A percentile compares a stretch with the other conserved stretches of the same genome.
Evolutionary conservation across 1,140 invertebrate species (phyloP).

Genomic region (Oncopeltus fasciatus): DNA sequence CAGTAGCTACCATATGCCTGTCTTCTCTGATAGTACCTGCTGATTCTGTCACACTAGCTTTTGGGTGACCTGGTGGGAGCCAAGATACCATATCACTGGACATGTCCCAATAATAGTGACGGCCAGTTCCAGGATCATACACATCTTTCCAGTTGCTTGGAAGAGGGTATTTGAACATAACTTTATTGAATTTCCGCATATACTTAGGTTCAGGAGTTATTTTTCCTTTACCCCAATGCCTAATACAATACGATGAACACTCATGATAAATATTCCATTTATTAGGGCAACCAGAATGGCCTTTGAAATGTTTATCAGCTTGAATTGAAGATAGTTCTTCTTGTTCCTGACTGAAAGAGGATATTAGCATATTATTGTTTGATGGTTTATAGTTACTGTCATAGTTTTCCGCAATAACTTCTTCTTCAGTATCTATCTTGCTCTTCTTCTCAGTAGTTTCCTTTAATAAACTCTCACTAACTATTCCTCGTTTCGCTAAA

Average conservation of each 20-base stretch:
- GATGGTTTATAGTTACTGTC: slow-evolving; percentile 28
- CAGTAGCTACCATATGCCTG: slow-evolving; percentile 34
- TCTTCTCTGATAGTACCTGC: slow-evolving; percentile 68
- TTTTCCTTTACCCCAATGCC: slow-evolving; percentile 69
- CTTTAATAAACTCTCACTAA: slow-evolving; percentile 35
- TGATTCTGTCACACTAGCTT: slow-evolving; percentile 60
- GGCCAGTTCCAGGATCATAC: slow-evolving; percentile 67
- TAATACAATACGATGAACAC: slow-evolving; percentile 76
- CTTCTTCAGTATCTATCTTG: slow-evolving; percentile 36
- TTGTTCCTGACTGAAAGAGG: not conserved
- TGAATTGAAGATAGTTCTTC: slow-evolving; percentile 13
- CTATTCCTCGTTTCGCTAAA: slow-evolving; percentile 70
- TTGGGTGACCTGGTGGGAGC: slow-evolving; percentile 85
- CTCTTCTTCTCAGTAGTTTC: slow-evolving; percentile 27
- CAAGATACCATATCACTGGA: slow-evolving; percentile 85
- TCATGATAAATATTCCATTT: slow-evolving; percentile 91
- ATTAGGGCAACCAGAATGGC: slow-evolving; percentile 80
- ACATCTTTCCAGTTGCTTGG: slow-evolving; percentile 86
- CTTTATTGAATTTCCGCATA: slow-evolving; percentile 52
- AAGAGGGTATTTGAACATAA: slow-evolving; percentile 80
- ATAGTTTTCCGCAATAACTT: slow-evolving; percentile 80
- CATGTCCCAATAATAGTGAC: slow-evolving; percentile 91
- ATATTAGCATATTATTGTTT: not conserved
- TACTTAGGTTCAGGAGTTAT: slow-evolving; percentile 56
- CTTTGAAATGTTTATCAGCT: slow-evolving; percentile 29